Conservation (phyloP, 1,140 invertebrate species). For the Eciton burchellii region DNA sequence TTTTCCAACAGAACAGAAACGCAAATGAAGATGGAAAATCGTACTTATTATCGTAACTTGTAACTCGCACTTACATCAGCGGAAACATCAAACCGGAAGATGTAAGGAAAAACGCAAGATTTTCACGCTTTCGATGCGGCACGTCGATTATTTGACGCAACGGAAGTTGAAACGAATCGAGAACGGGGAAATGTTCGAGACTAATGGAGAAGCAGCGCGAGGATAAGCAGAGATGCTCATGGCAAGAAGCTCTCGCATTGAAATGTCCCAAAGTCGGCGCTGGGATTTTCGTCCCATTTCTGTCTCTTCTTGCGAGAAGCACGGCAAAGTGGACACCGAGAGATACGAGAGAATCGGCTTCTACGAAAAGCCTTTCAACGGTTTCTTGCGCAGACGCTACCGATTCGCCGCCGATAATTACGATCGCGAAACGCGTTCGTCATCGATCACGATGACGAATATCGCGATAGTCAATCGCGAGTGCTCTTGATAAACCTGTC, state of each 20-base stretch:
- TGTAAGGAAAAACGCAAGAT: conserved; percentile 44
- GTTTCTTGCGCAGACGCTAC: conserved; percentile 28
- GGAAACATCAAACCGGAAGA: conserved; percentile 29
- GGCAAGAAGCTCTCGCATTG: conserved; percentile 72
- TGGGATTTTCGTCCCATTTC: conserved; percentile 54
- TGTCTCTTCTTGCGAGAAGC: conserved; percentile 46
- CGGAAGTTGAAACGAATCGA: conserved; percentile 14
- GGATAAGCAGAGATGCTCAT: conserved; percentile 70
- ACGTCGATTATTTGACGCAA: conserved; percentile 53
- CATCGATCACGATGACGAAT: not conserved
- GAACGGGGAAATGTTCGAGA: conserved; percentile 69
- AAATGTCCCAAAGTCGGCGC: conserved; percentile 61
- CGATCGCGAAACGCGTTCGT: conserved; percentile 2
- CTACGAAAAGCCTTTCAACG: conserved; percentile 49
- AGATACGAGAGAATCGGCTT: conserved; percentile 54
- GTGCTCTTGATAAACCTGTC: not conserved
- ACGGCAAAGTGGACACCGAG: conserved; percentile 65
- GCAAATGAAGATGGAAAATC: not conserved
- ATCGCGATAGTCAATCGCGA: conserved; percentile 5
- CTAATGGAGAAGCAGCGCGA: conserved; percentile 71
- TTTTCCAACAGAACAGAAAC: not conserved
- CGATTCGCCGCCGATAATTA: conserved; percentile 31
- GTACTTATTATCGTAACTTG: conserved; percentile 30
- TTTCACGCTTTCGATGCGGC: conserved; percentile 30
- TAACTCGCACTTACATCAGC: conserved; percentile 59